phyloP scores from a whole-genome alignment of 2,888 invertebrate species.

The Epicampocera succincta region DNA sequence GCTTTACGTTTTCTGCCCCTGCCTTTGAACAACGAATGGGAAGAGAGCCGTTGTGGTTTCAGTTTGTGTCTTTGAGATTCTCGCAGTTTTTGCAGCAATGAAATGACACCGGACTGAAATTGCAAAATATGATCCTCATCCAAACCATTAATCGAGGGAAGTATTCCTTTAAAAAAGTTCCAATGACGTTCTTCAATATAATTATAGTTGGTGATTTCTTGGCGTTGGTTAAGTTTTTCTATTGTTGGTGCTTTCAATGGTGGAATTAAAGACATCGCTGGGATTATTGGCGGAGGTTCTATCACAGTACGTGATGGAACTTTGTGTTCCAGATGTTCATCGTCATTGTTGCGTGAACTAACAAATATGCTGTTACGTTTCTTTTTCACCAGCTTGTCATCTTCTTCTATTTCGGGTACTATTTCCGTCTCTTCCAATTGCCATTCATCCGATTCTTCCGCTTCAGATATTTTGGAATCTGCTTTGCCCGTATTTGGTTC shows the following conservation, averaged over 20 bases:
- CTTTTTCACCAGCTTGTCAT: not conserved
- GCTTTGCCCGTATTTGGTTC: not conserved
- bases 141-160: conserved; percentile 35
- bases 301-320: not conserved
- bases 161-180: conserved; percentile 58
- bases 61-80: conserved; percentile 36
- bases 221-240: not conserved
- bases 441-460: conserved; percentile 35
- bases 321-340: not conserved
- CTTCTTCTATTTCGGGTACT: not conserved
- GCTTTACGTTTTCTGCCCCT: conserved; percentile 12
- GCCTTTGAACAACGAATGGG: not conserved
- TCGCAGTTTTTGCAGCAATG: conserved; percentile 46
- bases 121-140: conserved; percentile 59
- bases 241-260: not conserved
- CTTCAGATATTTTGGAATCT: not conserved
- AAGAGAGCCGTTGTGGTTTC: not conserved
- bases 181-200: conserved; percentile 53
- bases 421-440: conserved; percentile 11
- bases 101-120: conserved; percentile 52
- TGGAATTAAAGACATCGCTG: too few species aligned
- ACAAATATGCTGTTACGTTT: conserved; percentile 26
- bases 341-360: not conserved
- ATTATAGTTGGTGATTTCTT: not conserved
- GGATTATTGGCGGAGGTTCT: not conserved